Conservation (phyloP, 2,797 vertebrate species). For the Platyrinchus mystaceus region DNA sequence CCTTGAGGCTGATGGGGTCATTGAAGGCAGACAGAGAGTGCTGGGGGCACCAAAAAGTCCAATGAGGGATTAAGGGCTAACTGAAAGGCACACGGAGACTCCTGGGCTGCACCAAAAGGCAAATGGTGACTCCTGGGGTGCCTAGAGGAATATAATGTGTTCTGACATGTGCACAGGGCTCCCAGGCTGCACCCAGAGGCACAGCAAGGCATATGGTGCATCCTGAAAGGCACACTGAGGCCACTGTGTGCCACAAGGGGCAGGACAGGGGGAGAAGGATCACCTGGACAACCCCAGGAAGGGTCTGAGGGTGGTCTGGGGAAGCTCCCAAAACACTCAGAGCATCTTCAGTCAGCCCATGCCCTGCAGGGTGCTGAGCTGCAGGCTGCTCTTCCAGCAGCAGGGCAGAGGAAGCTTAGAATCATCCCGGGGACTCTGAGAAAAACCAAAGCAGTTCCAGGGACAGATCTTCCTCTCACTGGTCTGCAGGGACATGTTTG, state of each 20-base stretch:
- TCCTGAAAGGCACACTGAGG: background rate
- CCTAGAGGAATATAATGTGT: background rate
- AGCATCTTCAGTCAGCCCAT: fast-evolving
- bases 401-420: background rate
- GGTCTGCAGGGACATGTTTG: background rate
- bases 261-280: background rate
- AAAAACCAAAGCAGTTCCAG: background rate
- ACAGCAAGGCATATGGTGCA: fast-evolving
- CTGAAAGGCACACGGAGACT: background rate
- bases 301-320: background rate
- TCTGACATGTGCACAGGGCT: background rate
- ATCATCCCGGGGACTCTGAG: fast-evolving
- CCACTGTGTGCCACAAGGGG: background rate
- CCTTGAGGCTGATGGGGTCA: background rate
- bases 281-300: background rate
- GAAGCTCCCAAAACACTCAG: background rate
- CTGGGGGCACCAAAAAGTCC: background rate
- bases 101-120: background rate
- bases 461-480: background rate
- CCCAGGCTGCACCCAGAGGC: background rate
- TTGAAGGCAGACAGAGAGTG: background rate
- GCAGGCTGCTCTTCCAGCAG: background rate
- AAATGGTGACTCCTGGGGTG: background rate
- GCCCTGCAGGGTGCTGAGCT: background rate
- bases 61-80: background rate